Percentiles rank a stretch among this genome's conserved stretches.
Conservation (phyloP, 2,797 vertebrate genomes). For the Rhyacichthys aspro region DNA sequence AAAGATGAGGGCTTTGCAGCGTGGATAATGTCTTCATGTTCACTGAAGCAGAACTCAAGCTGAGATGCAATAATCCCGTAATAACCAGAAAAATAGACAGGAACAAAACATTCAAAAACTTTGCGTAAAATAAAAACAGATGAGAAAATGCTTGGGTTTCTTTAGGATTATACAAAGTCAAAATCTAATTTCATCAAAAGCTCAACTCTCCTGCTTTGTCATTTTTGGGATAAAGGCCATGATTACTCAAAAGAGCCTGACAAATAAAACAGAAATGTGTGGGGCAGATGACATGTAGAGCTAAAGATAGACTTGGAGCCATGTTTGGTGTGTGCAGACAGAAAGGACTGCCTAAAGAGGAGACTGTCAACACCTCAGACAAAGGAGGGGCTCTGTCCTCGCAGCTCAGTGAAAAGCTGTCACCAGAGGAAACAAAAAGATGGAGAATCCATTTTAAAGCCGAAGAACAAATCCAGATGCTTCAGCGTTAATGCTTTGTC, state of each 20-base stretch:
- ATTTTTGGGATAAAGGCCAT: background rate
- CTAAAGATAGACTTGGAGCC: slow-evolving; percentile 17
- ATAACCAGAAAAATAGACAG: slow-evolving; percentile 10
- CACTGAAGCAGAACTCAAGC: background rate
- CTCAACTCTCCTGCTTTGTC: too few relatives aligned
- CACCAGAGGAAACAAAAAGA: slow-evolving; percentile 25
- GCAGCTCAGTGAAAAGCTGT: slow-evolving; percentile 29
- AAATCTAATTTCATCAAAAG: too few relatives aligned
- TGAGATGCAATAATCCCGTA: background rate
- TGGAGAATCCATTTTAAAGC: slow-evolving; percentile 55
- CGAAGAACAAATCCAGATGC: slow-evolving; percentile 69
- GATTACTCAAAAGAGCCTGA: background rate
- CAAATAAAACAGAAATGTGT: background rate
- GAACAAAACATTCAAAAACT: slow-evolving; percentile 11
- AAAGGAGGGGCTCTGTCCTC: slow-evolving; percentile 33
- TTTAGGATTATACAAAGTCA: background rate
- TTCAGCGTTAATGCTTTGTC: slow-evolving; percentile 1
- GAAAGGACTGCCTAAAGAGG: slow-evolving; percentile 18
- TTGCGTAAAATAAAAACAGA: background rate
- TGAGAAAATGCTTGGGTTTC: background rate
- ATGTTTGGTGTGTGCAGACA: background rate
- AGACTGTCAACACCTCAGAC: slow-evolving; percentile 51
- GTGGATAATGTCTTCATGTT: slow-evolving; percentile 11
- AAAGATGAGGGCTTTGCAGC: too few relatives aligned
- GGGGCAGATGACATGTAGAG: background rate